Evolutionary conservation across 2,888 invertebrate genomes (phyloP).

Genomic region (Dicycla oo): DNA sequence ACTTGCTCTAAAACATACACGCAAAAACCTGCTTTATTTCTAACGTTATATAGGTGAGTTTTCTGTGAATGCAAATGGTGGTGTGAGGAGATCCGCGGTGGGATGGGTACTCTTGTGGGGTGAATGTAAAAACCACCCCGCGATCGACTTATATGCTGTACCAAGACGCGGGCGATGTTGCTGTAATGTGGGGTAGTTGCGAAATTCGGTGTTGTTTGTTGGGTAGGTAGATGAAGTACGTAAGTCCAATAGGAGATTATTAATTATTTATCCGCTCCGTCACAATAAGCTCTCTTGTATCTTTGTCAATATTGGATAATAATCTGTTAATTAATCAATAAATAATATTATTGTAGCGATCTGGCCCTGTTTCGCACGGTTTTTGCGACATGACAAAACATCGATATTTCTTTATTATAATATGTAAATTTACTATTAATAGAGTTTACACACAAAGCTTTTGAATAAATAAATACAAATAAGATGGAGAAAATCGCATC

Average conservation of each 20-base stretch:
- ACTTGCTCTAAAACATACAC: slow-evolving; percentile 52
- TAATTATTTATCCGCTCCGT: no score
- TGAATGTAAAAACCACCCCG: slow-evolving; percentile 90
- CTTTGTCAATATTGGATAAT: background rate
- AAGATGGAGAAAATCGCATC: no score
- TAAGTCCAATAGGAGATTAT: background rate
- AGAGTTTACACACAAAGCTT: no score
- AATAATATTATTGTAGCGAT: no score
- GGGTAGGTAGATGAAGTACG: background rate
- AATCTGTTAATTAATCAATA: background rate
- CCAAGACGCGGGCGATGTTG: slow-evolving; percentile 81
- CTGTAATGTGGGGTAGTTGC: slow-evolving; percentile 64
- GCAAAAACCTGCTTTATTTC: slow-evolving; percentile 40
- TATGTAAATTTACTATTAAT: no score
- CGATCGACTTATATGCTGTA: slow-evolving; percentile 90
- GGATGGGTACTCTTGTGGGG: slow-evolving; percentile 86
- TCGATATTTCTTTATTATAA: no score
- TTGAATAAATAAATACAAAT: no score
- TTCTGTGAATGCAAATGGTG: slow-evolving; percentile 62
- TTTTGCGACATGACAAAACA: no score
- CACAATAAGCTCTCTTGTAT: background rate
- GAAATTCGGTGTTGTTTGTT: slow-evolving; percentile 7
- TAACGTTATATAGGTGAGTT: slow-evolving; percentile 23
- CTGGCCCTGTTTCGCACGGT: no score
- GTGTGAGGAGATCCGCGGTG: slow-evolving; percentile 65